These are phyloP conservation scores for Mola mola DNA, from an alignment of 2,113 vertebrate genomes.

Conservation along the genomic window DNA sequence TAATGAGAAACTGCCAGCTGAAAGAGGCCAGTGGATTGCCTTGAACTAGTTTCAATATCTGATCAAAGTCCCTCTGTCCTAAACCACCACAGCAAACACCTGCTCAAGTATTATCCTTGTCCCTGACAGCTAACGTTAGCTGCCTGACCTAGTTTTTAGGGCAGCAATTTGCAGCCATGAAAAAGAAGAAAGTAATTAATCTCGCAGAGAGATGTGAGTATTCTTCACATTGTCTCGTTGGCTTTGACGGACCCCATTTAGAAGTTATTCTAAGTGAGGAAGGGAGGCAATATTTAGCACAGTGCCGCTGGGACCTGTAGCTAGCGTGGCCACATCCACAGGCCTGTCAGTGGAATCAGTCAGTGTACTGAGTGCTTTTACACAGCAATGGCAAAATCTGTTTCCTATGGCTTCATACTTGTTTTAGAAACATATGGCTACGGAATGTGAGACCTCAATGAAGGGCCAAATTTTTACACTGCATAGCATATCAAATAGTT, in stretches of 20 bases:
- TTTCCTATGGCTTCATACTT: slow-evolving; percentile 10
- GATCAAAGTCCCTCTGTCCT: background rate
- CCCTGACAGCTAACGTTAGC: slow-evolving; percentile 10
- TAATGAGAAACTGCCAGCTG: slow-evolving; percentile 3
- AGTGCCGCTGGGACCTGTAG: slow-evolving; percentile 65
- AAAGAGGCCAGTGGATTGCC: background rate
- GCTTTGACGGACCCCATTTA: slow-evolving; percentile 56
- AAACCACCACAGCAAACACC: slow-evolving; percentile 36
- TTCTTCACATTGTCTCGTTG: slow-evolving; percentile 49
- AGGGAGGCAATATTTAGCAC: slow-evolving; percentile 63
- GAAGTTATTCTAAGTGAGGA: slow-evolving; percentile 46
- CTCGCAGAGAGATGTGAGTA: slow-evolving; percentile 54
- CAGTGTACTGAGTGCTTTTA: slow-evolving; percentile 17
- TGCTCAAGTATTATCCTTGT: slow-evolving; percentile 36
- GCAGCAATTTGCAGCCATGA: slow-evolving; percentile 49
- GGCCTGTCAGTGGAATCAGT: slow-evolving; percentile 42
- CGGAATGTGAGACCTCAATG: no score
- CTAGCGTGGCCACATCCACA: slow-evolving; percentile 45
- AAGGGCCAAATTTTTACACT: no score
- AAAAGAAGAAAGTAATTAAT: slow-evolving; percentile 68
- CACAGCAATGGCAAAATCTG: slow-evolving; percentile 4
- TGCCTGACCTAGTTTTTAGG: slow-evolving; percentile 52
- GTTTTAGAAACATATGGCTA: slow-evolving; percentile 12
- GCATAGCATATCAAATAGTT: no score
- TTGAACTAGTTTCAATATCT: slow-evolving; percentile 3